phyloP scores from a whole-genome alignment of 2,113 vertebrate genomes.

The Crotophaga sulcirostris region DNA sequence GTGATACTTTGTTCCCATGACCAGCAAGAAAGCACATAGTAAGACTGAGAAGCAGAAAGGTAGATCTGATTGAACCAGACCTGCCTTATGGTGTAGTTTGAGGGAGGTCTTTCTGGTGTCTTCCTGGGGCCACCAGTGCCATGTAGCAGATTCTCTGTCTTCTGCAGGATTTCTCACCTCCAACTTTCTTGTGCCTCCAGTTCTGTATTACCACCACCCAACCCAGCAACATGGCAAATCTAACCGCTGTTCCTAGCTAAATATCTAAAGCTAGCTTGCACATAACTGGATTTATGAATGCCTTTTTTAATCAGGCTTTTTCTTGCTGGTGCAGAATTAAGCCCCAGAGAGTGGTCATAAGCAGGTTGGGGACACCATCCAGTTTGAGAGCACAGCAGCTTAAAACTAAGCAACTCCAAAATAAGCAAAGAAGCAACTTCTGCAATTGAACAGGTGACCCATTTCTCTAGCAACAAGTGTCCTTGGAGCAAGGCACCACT shows the following conservation, averaged over 20 bases:
- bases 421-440: not conserved
- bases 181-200: not conserved
- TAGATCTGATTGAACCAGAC: not conserved
- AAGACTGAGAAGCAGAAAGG: not conserved
- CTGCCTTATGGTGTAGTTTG: not conserved
- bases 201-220: not conserved
- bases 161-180: not conserved
- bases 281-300: not conserved
- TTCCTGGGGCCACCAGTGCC: not conserved
- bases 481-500: not conserved
- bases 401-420: constrained; percentile 3
- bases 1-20: not conserved
- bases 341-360: not conserved
- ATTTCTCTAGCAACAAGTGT: not conserved
- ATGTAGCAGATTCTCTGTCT: not conserved
- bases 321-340: not conserved
- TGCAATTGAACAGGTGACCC: constrained; percentile 1
- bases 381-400: not conserved
- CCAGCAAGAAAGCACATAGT: not conserved
- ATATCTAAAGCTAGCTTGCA: not conserved
- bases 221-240: not conserved
- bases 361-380: not conserved
- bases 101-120: not conserved
- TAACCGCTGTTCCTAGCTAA: not conserved
- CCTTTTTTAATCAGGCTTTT: not conserved